A percentile compares a stretch with the other conserved stretches of the same genome.
Evolutionary conservation across 2,797 vertebrate species (phyloP).

Genomic region (Gadopsis bispinosus): DNA sequence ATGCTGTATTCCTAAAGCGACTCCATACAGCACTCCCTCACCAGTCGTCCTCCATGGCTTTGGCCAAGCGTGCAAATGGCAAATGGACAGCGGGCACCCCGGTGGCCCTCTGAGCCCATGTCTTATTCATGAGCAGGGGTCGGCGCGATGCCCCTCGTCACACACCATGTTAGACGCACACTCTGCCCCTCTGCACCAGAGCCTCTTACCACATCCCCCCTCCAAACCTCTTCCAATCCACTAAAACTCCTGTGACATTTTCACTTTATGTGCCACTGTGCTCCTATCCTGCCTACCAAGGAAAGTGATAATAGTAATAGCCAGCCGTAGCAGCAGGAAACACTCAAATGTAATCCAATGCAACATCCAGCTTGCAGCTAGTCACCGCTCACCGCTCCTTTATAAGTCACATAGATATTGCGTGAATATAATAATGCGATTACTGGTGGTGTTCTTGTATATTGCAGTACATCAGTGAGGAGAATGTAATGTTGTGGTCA

Average conservation of each 20-base stretch:
- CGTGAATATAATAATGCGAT: slow-evolving; percentile 72
- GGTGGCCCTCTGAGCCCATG: slow-evolving; percentile 71
- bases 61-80: slow-evolving; percentile 85
- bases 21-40: slow-evolving; percentile 64
- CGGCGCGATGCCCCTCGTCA: slow-evolving; percentile 72
- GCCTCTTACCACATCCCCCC: slow-evolving; percentile 54
- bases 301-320: slow-evolving; percentile 76
- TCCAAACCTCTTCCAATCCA: slow-evolving; percentile 55
- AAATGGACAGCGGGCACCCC: slow-evolving; percentile 78
- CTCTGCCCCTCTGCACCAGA: slow-evolving; percentile 55
- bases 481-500: slow-evolving; percentile 67
- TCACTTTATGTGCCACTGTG: slow-evolving; percentile 67
- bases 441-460: slow-evolving; percentile 65
- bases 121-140: slow-evolving; percentile 84
- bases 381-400: slow-evolving; percentile 17
- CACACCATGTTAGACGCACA: slow-evolving; percentile 78
- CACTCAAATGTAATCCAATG: slow-evolving; percentile 73
- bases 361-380: slow-evolving; percentile 49
- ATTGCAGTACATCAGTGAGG: slow-evolving; percentile 58
- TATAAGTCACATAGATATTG: slow-evolving; percentile 55
- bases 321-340: slow-evolving; percentile 56
- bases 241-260: slow-evolving; percentile 79
- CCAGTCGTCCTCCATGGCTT: slow-evolving; percentile 74
- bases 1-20: slow-evolving; percentile 57
- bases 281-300: slow-evolving; percentile 62